Conservation (phyloP, 2,113 vertebrate genomes). For the Anolis sagrei region DNA sequence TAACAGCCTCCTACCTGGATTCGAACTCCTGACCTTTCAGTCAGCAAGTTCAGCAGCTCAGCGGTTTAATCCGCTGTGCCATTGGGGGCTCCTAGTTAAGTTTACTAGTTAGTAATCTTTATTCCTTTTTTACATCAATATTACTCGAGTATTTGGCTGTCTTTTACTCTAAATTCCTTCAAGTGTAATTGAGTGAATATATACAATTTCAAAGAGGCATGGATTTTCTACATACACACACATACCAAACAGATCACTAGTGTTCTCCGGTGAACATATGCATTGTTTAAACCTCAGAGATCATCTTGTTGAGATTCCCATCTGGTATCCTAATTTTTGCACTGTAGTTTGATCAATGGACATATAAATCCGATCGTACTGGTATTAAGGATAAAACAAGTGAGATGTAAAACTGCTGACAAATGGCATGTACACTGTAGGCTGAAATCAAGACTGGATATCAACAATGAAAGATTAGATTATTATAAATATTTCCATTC, state of each 20-base stretch:
- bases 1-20: too few relatives aligned
- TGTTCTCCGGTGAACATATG: background rate
- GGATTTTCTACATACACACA: background rate
- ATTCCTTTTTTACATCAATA: background rate
- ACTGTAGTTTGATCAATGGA: background rate
- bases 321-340: background rate
- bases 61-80: too few relatives aligned
- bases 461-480: background rate
- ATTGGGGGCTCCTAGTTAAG: too few relatives aligned
- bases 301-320: background rate
- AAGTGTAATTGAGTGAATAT: background rate
- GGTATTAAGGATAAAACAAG: background rate
- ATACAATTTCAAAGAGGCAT: background rate
- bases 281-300: background rate
- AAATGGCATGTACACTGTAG: background rate
- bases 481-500: too few relatives aligned
- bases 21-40: too few relatives aligned
- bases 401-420: background rate
- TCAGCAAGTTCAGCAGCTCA: too few relatives aligned
- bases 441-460: background rate
- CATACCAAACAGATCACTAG: background rate
- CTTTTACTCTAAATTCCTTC: background rate
- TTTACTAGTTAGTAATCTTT: too few relatives aligned
- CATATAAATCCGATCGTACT: background rate
- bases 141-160: background rate